Conservation (phyloP, 2,888 invertebrate genomes). For the Lysandra bellargus region DNA sequence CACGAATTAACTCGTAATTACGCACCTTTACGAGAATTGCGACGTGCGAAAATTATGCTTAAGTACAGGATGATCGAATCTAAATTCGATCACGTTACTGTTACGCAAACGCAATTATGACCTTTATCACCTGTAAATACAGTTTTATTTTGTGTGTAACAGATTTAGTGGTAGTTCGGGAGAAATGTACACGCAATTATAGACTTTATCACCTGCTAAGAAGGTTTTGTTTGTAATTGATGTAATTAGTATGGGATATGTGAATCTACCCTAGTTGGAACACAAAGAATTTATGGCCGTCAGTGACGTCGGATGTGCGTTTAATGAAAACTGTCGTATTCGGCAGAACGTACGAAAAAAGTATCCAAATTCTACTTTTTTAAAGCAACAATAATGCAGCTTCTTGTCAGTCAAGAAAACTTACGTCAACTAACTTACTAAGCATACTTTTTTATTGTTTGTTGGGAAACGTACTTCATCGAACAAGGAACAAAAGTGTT, state of each 20-base stretch:
- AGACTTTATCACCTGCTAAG: not conserved
- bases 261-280: not conserved
- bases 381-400: no score
- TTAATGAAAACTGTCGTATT: not conserved
- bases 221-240: not conserved
- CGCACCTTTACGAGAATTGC: not conserved
- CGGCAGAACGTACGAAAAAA: not conserved
- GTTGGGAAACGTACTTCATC: no score
- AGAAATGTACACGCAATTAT: not conserved
- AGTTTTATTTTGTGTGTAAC: not conserved
- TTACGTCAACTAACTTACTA: no score
- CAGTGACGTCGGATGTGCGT: not conserved
- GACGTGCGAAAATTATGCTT: not conserved
- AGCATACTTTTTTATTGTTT: no score
- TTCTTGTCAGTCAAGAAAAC: no score
- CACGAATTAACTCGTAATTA: conserved; percentile 3
- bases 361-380: not conserved
- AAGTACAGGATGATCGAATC: no score
- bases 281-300: not conserved
- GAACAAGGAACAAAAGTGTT: no score
- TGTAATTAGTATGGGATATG: not conserved
- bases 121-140: not conserved
- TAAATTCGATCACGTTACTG: not conserved
- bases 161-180: not conserved
- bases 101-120: not conserved